Evolutionary conservation across 1,140 invertebrate species (phyloP), one percentile per base, ranked within the genome.

Genomic region (Papilio polyxenes): DNA sequence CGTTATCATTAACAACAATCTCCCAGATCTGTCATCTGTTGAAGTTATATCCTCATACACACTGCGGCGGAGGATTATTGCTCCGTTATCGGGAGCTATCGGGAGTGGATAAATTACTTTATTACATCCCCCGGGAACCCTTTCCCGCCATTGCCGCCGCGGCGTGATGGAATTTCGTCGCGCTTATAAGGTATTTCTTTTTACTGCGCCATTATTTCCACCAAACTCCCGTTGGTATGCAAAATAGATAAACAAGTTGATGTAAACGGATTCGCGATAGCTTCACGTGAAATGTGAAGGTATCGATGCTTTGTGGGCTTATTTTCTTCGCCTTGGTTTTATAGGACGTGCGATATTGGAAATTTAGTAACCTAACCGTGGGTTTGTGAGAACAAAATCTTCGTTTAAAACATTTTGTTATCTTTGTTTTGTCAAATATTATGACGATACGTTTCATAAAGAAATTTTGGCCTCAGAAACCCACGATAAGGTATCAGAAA

Each of bases 231-330:
- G 75, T 49, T 44, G 78, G 59, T 48, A 80, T 80, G 78, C 78
- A 80, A 80, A 80, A 80, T 80, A 80, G 78, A 80, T 80, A 80
- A 80, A 80, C 78, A 80, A 80, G 56, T 80, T 65, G 48, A 37
- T 65, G 59, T 80, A 80, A 80, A 80, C 56, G 59, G 56, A 80
- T 80, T 80, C 62, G 59, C 37, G 59, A 80, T 48, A 65, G 78
- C 59, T 62, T 59, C 17, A 37, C 17, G 56, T 69, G 44, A 80
- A 80, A n/a, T 49, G 40, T n/a, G 31, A 13, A 40, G 56, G 40
- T 65, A 23, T 80, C 78, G 78, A 80, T 44, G 44, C 23, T 37
- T 13, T 72, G 31, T 15, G 31, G 65, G 65, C 13, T 23, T 72
- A 37, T 72, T 72, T 72, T 37, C 11, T 72, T 72, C 4, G 13